These are phyloP conservation scores for Sinosuthora webbiana DNA, from an alignment of 2,113 vertebrate species.

Conservation along the genomic window DNA sequence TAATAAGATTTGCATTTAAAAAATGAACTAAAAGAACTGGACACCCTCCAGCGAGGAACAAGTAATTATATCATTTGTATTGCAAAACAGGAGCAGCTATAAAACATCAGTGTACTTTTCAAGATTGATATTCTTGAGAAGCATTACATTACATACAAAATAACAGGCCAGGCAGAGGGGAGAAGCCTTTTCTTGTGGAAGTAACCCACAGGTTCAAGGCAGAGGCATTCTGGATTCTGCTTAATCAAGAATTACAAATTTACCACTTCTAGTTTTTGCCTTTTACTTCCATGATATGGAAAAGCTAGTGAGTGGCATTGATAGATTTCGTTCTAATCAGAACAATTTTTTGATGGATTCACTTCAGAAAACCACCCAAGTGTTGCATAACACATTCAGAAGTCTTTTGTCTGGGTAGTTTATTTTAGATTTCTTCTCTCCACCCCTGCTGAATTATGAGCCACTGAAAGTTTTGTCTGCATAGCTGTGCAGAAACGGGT, in stretches of 20 bases:
- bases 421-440: neutral
- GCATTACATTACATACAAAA: conserved; percentile 66
- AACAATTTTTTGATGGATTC: neutral
- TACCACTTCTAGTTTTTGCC: neutral
- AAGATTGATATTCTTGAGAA: conserved; percentile 70
- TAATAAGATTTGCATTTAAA: conserved; percentile 84
- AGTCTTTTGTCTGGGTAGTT: neutral
- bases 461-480: neutral
- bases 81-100: conserved; percentile 75
- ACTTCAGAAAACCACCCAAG: neutral
- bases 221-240: neutral
- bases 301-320: neutral
- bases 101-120: conserved; percentile 71
- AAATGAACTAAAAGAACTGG: conserved; percentile 75
- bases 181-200: conserved; percentile 37
- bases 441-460: neutral
- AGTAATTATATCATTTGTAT: conserved; percentile 84
- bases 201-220: neutral
- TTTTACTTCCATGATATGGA: neutral
- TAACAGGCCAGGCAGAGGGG: conserved; percentile 37
- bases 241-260: neutral
- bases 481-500: neutral
- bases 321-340: neutral
- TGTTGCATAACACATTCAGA: neutral
- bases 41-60: conserved; percentile 77